Percentiles rank a stretch among this genome's conserved stretches.
Conservation (phyloP, 35 echinoderm and acorn worm species). For the Patiria miniata region DNA sequence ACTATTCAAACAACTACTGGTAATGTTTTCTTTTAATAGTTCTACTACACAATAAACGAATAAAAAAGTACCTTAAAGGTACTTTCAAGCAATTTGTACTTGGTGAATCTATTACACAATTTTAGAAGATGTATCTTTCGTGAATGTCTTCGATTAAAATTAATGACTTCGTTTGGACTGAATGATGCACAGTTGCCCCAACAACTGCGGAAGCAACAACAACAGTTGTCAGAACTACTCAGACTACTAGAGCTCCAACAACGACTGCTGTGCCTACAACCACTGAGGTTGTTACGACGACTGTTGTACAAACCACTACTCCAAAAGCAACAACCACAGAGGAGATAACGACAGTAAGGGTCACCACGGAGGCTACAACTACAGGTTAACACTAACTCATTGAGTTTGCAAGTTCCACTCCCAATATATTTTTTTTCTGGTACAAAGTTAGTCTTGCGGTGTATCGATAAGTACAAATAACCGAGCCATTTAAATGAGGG, state of each 20-base stretch:
- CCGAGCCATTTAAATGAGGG: background rate
- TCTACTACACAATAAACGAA: too few species aligned
- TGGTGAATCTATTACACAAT: too few species aligned
- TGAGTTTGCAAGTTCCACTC: too few species aligned
- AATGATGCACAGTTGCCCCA: too few species aligned
- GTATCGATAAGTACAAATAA: background rate
- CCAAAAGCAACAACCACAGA: background rate
- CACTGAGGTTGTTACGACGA: background rate
- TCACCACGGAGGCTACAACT: background rate
- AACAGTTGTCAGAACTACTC: constrained; percentile 4
- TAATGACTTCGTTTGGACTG: too few species aligned
- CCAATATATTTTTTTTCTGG: too few species aligned
- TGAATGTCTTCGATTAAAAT: too few species aligned
- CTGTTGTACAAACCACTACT: constrained; percentile 4
- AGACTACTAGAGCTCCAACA: too few species aligned
- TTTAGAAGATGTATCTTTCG: too few species aligned
- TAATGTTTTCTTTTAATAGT: too few species aligned
- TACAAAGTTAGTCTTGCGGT: background rate
- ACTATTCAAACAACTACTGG: background rate
- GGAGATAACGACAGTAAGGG: background rate
- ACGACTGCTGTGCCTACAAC: constrained; percentile 5
- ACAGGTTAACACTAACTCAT: background rate
- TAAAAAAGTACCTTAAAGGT: too few species aligned
- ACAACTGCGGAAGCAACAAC: background rate
- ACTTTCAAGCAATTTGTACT: too few species aligned